Base-by-base conservation (phyloP, 1,140 invertebrate genomes). In the Nasonia longicornis region DNA sequence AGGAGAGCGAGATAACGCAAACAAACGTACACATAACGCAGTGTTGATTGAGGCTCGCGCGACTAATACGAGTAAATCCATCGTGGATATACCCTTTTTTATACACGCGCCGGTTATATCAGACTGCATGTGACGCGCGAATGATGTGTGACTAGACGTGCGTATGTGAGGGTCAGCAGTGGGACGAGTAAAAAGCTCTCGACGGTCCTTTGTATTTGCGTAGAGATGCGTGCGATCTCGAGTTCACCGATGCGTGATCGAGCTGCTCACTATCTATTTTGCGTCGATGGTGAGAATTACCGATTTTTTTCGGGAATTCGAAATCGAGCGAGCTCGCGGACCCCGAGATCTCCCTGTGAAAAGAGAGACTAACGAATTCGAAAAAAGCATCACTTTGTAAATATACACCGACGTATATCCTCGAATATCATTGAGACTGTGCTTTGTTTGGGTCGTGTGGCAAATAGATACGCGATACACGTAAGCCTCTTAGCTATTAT, bases 31-130 rank as follows among this genome's bases (percentile, higher is more conserved):
- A 42, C 31, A 42, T 52, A 29, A 29, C n/a, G 72, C 42, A 52
- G 72, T 45, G n/a, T 52, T 52, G 72, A 74, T 74, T 52, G 72
- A 74, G 72, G 2, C 29, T n/a, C 38, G 58, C 22, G 14, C 11
- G 73, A 35, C 31, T 69, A n/a, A 31, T 69, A 35, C 66, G 26
- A 69, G 26, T n/a, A 35, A 35, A 69, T 69, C 16, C 66, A 35
- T 29, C 26, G 66, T 11, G 66, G 66, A 11, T 69, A 8, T 35
- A 31, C 22, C 66, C 66, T 31, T 69, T 31, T 69, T 31, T 69
- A 69, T 69, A 69, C 66, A n/a, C 45, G 69, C 48, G 73, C 71
- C 76, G 6, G 52, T 58, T 58, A 58, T 58, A 58, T 58, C 52
- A 58, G n/a, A 58, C 52, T 58, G 20, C 7, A 14, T n/a, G 52